phyloP scores from a whole-genome alignment of 2,888 invertebrate species.

The Lithophane socia region DNA sequence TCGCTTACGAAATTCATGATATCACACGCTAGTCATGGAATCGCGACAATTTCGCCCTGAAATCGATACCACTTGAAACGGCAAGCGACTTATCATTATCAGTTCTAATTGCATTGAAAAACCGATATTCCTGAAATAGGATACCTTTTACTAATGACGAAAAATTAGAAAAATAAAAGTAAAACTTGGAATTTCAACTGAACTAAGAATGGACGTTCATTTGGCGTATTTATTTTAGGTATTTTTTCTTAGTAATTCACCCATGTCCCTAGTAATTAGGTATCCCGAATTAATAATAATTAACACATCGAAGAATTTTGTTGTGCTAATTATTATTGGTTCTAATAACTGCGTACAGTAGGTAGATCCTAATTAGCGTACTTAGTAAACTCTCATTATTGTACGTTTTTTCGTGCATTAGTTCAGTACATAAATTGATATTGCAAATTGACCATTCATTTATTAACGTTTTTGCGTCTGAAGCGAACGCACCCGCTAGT shows the following conservation, averaged over 20 bases:
- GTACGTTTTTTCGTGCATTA: conserved; percentile 1
- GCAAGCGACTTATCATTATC: conserved; percentile 13
- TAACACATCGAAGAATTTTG: conserved; percentile 26
- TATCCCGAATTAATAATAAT: conserved; percentile 40
- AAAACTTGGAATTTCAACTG: neutral
- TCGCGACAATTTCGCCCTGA: neutral
- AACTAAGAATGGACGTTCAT: neutral
- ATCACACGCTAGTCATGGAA: neutral
- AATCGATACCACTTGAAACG: conserved; percentile 34
- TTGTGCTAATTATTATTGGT: conserved; percentile 9
- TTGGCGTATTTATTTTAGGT: conserved; percentile 5
- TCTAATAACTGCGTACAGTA: conserved; percentile 10
- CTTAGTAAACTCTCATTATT: conserved; percentile 26
- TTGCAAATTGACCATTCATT: conserved; percentile 32
- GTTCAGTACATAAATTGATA: conserved; percentile 13
- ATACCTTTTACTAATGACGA: conserved; percentile 1
- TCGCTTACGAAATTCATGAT: neutral
- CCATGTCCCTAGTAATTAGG: conserved; percentile 29
- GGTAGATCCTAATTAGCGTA: conserved; percentile 24
- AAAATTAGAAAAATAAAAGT: neutral
- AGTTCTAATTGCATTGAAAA: conserved; percentile 2
- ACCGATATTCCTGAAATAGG: conserved; percentile 10
- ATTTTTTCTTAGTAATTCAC: conserved; percentile 12
- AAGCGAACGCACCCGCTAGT: conserved; percentile 37
- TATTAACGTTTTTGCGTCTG: conserved; percentile 32